These are phyloP conservation scores for Pelobates cultripes DNA, from an alignment of 2,797 vertebrate genomes.

Conservation along the genomic window DNA sequence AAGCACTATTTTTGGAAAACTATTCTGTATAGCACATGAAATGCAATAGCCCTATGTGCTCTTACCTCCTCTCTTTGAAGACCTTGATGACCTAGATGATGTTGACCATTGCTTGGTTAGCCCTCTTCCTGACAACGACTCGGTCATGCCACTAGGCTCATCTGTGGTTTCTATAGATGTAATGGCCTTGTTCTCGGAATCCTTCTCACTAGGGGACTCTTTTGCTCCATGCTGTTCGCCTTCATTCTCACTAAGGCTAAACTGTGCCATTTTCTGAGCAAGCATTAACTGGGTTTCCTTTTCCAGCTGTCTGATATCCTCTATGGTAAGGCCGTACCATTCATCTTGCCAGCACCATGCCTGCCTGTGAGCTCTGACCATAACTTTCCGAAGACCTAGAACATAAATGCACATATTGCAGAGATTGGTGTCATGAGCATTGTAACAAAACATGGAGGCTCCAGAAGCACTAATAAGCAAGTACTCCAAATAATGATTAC, in stretches of 20 bases:
- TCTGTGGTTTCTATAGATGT: conserved; percentile 75
- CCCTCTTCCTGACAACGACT: conserved; percentile 77
- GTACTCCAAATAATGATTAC: no score
- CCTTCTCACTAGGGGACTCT: conserved; percentile 71
- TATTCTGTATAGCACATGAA: no score
- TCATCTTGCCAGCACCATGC: conserved; percentile 99
- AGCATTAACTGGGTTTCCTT: conserved; percentile 93
- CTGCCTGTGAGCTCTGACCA: conserved; percentile 95
- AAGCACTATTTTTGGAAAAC: no score
- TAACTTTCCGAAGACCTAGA: conserved; percentile 92
- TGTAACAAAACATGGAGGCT: no score
- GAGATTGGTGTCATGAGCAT: background rate
- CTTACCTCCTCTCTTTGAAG: conserved; percentile 93
- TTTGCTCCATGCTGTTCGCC: conserved; percentile 70
- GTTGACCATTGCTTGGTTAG: conserved; percentile 98
- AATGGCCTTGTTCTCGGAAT: conserved; percentile 65
- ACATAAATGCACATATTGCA: conserved; percentile 7
- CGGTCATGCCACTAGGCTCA: conserved; percentile 63
- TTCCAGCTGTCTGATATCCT: conserved; percentile 93
- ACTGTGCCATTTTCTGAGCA: conserved; percentile 96
- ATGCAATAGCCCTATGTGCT: background rate
- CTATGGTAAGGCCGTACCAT: conserved; percentile 95
- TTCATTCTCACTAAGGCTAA: conserved; percentile 78
- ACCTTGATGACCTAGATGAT: conserved; percentile 91
- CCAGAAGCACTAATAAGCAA: no score